Conservation (phyloP, 2,113 vertebrate genomes). For the Laticauda colubrina region DNA sequence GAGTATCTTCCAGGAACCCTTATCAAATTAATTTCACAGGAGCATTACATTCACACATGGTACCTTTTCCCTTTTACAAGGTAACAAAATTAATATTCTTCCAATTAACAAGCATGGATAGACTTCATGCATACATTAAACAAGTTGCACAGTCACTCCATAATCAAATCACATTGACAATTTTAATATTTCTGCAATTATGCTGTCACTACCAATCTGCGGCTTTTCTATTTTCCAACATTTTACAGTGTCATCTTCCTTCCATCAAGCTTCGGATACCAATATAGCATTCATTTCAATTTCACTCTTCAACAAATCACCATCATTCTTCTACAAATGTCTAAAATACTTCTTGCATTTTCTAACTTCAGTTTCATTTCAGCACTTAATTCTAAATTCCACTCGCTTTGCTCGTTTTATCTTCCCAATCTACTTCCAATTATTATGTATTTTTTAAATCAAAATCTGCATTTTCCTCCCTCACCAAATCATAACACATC, state of each 20-base stretch:
- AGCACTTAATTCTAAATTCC: not conserved
- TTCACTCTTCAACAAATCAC: not conserved
- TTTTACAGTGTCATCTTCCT: not conserved
- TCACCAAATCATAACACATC: too few relatives aligned
- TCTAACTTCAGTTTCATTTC: not conserved
- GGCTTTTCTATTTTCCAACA: not conserved
- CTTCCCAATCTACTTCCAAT: not conserved
- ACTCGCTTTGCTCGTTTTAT: not conserved
- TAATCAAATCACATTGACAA: not conserved
- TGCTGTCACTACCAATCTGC: not conserved
- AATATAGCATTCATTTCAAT: not conserved
- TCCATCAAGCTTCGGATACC: not conserved
- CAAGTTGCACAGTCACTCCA: not conserved
- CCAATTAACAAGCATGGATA: not conserved
- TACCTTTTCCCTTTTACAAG: not conserved
- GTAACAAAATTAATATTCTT: not conserved
- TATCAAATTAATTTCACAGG: not conserved
- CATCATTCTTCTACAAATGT: not conserved
- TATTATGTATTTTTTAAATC: not conserved
- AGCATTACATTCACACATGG: not conserved
- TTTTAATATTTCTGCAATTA: not conserved
- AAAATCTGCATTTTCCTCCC: not conserved
- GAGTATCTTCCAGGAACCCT: not conserved
- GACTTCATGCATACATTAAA: not conserved
- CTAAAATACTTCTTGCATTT: not conserved